These are phyloP conservation scores for Sceloporus undulatus DNA, from an alignment of 2,113 vertebrate genomes.

Conservation along the genomic window DNA sequence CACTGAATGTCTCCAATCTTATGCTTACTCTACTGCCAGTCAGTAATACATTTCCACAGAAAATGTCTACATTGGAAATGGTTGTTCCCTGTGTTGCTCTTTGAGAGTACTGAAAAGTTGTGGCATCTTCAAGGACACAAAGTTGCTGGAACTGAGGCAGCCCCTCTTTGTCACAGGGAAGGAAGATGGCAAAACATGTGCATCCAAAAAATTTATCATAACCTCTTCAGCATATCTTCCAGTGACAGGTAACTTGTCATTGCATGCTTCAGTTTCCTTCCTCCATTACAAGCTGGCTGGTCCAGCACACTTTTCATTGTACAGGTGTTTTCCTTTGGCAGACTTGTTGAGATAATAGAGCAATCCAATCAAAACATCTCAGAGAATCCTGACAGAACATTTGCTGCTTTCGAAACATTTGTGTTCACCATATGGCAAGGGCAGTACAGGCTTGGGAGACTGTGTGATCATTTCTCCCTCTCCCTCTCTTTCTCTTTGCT, in stretches of 20 bases:
- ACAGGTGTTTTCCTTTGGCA: constrained; percentile 78
- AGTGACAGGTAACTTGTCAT: constrained; percentile 60
- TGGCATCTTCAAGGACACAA: constrained; percentile 30
- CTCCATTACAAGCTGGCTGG: constrained; percentile 51
- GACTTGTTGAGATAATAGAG: constrained; percentile 73
- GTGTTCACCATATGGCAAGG: constrained; percentile 77
- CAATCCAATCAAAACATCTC: constrained; percentile 76
- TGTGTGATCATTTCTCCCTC: constrained; percentile 56
- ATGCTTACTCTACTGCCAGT: too few relatives aligned
- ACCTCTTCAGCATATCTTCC: constrained; percentile 22
- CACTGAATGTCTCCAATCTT: too few relatives aligned
- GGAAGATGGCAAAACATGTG: neutral
- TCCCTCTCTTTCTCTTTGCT: constrained; percentile 32
- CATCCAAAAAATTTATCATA: constrained; percentile 42
- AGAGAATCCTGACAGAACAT: constrained; percentile 73
- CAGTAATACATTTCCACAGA: constrained; percentile 6
- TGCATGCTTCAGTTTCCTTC: constrained; percentile 51
- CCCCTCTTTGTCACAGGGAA: neutral
- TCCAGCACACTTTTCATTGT: constrained; percentile 55
- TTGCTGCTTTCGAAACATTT: constrained; percentile 79
- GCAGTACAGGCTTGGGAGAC: constrained; percentile 66
- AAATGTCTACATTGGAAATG: constrained; percentile 28
- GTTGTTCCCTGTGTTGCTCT: constrained; percentile 28
- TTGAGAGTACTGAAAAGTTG: neutral
- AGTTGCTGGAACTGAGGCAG: neutral